These are phyloP conservation scores for Melanerpes formicivorus DNA, from an alignment of 2,113 vertebrate genomes.

Conservation along the genomic window DNA sequence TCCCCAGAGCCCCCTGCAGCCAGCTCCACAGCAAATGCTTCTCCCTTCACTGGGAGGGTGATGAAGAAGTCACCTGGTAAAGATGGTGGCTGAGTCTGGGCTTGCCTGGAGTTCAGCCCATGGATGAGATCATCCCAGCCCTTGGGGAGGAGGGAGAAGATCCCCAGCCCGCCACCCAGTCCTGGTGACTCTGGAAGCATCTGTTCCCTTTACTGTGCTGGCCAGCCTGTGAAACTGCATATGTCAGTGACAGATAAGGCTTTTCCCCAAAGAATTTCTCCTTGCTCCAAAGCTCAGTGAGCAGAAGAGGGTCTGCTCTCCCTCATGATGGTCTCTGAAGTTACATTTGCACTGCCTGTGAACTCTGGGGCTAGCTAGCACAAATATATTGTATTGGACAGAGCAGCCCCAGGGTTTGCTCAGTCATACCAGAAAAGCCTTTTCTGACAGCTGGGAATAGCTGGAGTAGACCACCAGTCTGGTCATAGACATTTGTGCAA, in stretches of 20 bases:
- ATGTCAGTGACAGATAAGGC: accelerated
- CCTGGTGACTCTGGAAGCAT: not conserved
- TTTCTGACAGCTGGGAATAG: not conserved
- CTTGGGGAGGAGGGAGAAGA: not conserved
- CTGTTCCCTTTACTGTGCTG: not conserved
- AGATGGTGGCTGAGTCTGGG: not conserved
- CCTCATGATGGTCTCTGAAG: not conserved
- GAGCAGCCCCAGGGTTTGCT: not conserved
- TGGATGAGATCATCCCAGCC: accelerated
- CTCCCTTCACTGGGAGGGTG: not conserved
- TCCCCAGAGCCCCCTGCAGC: not conserved
- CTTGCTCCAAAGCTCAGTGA: not conserved
- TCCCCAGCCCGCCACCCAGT: not conserved
- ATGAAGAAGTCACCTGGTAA: not conserved
- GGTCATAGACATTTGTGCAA: not conserved
- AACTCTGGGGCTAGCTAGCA: not conserved
- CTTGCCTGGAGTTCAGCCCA: not conserved
- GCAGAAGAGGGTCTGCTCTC: not conserved
- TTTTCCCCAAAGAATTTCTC: not conserved
- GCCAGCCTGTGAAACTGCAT: not conserved
- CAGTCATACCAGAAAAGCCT: not conserved
- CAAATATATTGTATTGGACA: not conserved
- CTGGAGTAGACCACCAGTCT: not conserved
- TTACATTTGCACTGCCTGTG: not conserved
- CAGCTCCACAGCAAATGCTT: not conserved